Evolutionary conservation across 2,113 vertebrate species (phyloP).

Genomic region (Bambusicola thoracicus): DNA sequence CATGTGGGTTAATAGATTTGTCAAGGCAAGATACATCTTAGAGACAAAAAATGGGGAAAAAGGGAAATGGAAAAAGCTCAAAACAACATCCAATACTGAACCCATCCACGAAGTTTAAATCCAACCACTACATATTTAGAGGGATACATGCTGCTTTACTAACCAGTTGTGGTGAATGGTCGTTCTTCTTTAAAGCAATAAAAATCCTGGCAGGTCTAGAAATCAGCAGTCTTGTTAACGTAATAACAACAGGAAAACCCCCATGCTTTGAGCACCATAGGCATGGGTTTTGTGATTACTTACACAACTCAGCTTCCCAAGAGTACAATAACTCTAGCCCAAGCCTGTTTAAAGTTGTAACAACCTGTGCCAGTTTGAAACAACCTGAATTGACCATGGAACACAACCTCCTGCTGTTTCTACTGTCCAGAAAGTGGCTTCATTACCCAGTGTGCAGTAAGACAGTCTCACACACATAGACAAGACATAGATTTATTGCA

Average conservation of each 20-base stretch:
- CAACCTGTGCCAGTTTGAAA: not conserved
- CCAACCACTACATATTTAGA: not conserved
- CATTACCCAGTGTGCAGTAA: too few relatives aligned
- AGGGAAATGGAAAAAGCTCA: not conserved
- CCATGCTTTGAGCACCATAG: accelerated
- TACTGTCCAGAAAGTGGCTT: too few relatives aligned
- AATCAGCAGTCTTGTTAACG: not conserved
- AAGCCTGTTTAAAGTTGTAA: not conserved
- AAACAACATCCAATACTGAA: not conserved
- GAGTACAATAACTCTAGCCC: not conserved
- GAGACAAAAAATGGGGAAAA: not conserved
- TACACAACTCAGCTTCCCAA: not conserved
- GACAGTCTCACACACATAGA: too few relatives aligned
- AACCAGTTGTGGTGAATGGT: not conserved
- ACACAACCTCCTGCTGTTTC: not conserved
- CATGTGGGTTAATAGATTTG: not conserved
- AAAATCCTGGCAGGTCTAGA: not conserved
- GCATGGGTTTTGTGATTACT: not conserved
- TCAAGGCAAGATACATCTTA: not conserved
- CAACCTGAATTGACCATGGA: accelerated
- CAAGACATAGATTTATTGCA: too few relatives aligned
- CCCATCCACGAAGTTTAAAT: not conserved
- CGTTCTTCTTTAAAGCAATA: not conserved
- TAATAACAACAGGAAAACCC: too few relatives aligned
- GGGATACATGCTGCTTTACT: not conserved